phyloP scores from a whole-genome alignment of 2,888 invertebrate genomes.

The Tridacna crocea region DNA sequence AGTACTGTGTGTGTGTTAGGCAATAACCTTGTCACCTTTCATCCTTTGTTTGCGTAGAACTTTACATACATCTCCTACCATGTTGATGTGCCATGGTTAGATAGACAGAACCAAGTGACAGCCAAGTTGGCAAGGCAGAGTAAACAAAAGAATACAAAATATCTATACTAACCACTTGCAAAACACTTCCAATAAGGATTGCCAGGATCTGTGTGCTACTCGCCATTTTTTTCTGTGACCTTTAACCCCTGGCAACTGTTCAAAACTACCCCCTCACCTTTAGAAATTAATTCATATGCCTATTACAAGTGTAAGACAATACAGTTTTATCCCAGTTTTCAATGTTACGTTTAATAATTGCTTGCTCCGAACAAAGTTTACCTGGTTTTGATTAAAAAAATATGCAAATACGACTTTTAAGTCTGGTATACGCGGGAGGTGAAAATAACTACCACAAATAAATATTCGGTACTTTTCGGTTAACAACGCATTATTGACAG shows the following conservation, averaged over 20 bases:
- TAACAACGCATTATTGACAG: conserved; percentile 25
- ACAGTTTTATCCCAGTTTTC: neutral
- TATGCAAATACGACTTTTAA: too few relatives aligned
- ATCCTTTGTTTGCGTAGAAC: too few relatives aligned
- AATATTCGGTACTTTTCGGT: conserved; percentile 38
- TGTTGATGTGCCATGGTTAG: too few relatives aligned
- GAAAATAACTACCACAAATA: conserved; percentile 37
- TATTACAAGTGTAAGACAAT: neutral
- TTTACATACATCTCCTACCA: too few relatives aligned
- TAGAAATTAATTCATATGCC: too few relatives aligned
- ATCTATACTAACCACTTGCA: conserved; percentile 6
- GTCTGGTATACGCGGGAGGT: conserved; percentile 24
- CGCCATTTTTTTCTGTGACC: conserved; percentile 56
- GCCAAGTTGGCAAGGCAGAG: neutral
- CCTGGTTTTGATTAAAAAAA: too few relatives aligned
- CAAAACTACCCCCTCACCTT: neutral
- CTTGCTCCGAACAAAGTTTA: neutral
- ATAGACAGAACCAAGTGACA: neutral
- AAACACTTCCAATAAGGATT: conserved; percentile 7
- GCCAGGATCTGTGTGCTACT: conserved; percentile 15
- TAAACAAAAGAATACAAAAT: neutral
- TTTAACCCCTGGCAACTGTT: conserved; percentile 47
- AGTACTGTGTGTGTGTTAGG: too few relatives aligned
- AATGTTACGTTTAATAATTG: neutral
- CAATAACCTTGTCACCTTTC: too few relatives aligned